Evolutionary conservation across 1,140 invertebrate genomes (phyloP).

Genomic region (Bombus turneri): DNA sequence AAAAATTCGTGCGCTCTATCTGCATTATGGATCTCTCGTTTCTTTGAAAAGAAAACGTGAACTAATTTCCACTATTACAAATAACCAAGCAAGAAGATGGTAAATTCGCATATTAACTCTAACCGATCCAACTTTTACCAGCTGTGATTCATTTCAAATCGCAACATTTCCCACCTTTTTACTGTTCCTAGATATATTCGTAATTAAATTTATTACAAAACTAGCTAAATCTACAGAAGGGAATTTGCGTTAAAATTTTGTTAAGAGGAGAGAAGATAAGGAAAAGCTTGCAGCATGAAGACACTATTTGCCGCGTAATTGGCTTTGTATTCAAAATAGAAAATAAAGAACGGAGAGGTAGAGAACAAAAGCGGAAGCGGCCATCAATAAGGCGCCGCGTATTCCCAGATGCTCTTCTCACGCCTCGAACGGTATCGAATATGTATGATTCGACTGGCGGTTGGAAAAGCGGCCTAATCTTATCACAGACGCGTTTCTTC

Average conservation of each 20-base stretch:
- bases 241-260: background rate
- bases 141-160: no score
- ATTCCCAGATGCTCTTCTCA: constrained; percentile 58
- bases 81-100: no score
- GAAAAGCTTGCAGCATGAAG: background rate
- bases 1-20: no score
- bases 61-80: no score
- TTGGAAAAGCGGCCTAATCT: constrained; percentile 62
- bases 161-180: no score
- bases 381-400: constrained; percentile 31
- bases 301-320: background rate
- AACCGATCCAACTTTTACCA: no score
- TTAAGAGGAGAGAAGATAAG: background rate
- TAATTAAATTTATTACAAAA: no score
- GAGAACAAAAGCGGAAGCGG: constrained; percentile 49
- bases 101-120: no score
- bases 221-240: no score
- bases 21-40: no score
- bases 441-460: constrained; percentile 60
- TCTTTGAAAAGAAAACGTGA: no score
- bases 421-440: constrained; percentile 58
- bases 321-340: background rate
- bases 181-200: no score
- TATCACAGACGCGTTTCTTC: constrained; percentile 51
- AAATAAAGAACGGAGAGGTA: constrained; percentile 43